phyloP scores from a whole-genome alignment of 2,888 invertebrate species.

The Calephelis perditalis region DNA sequence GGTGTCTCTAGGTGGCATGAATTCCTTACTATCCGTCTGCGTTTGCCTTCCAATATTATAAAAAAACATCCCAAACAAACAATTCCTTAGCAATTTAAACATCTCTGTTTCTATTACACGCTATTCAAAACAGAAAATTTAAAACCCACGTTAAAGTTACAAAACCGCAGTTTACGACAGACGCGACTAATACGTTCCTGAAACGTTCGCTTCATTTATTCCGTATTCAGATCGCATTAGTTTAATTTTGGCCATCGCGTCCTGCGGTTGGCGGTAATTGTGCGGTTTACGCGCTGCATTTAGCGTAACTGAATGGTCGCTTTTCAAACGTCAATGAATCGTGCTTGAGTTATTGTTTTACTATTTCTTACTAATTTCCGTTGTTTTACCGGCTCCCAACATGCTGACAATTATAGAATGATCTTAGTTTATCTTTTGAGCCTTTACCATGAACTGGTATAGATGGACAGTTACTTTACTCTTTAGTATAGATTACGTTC shows the following conservation, averaged over 20 bases:
- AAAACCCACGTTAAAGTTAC: conserved; percentile 3
- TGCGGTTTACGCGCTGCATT: conserved; percentile 56
- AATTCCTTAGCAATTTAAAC: background rate
- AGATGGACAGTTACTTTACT: no score
- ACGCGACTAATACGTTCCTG: conserved; percentile 37
- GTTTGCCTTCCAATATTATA: no score
- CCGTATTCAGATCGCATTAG: conserved; percentile 54
- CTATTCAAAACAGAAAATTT: background rate
- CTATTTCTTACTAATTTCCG: background rate
- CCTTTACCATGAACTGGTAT: no score
- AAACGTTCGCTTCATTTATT: conserved; percentile 48
- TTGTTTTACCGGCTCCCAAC: no score
- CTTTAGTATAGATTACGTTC: no score
- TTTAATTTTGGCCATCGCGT: conserved; percentile 54
- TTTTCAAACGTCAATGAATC: conserved; percentile 5
- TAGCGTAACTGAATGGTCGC: conserved; percentile 40
- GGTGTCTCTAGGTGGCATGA: no score
- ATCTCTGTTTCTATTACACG: background rate
- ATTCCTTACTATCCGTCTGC: no score
- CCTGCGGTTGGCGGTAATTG: conserved; percentile 57
- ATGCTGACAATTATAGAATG: no score
- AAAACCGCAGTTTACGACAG: conserved; percentile 31
- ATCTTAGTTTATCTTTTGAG: no score
- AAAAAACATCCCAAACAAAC: no score
- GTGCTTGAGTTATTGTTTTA: background rate